These are phyloP conservation scores for Grammomys dolichurus DNA, from an alignment of 2,113 vertebrate species.

Conservation along the genomic window DNA sequence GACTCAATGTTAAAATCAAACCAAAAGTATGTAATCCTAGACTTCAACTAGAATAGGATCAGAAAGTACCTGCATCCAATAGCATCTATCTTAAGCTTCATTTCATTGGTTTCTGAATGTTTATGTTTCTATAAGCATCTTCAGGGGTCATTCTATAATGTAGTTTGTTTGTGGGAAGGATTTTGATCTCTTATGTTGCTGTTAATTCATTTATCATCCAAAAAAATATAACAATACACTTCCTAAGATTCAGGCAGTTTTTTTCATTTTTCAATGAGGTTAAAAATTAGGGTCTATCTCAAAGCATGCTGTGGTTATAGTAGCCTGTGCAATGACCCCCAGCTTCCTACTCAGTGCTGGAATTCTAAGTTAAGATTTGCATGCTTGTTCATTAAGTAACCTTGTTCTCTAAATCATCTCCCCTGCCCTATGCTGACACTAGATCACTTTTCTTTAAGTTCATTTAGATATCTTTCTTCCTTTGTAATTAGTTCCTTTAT, in stretches of 20 bases:
- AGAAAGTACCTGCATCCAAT: neutral
- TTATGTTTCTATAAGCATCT: neutral
- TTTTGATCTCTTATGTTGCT: neutral
- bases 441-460: neutral
- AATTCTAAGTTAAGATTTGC: neutral
- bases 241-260: neutral
- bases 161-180: neutral
- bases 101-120: neutral
- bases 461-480: neutral
- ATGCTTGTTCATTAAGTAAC: neutral
- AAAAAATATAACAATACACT: neutral
- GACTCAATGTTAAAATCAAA: neutral
- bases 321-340: neutral
- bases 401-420: neutral
- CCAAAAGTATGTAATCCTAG: conserved; percentile 21
- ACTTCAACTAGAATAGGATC: conserved; percentile 4
- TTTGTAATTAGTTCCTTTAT: neutral
- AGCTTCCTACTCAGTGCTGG: neutral
- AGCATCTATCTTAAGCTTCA: neutral
- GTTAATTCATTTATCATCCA: neutral
- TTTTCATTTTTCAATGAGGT: neutral
- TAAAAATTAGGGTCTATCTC: neutral
- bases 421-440: neutral
- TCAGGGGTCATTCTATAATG: neutral
- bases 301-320: neutral